Base-by-base conservation (phyloP, 2,888 invertebrate genomes). In the Rhaphigaster nebulosa region DNA sequence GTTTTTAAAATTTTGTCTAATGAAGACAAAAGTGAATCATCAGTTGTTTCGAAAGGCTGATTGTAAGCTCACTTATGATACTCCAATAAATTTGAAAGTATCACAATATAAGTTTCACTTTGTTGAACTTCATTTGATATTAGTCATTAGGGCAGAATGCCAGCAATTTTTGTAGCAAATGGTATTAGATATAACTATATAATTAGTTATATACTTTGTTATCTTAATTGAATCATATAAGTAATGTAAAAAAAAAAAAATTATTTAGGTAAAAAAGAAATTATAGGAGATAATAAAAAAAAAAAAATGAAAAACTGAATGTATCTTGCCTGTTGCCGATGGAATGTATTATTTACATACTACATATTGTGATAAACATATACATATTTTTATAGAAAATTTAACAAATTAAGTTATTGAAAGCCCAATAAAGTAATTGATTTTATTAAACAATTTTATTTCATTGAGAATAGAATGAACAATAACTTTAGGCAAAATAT, bases 301-400 rank as follows among this genome's bases (percentile, higher is more conserved):
- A 54, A 60, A 60, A 88, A 87, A 56, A 54, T 5, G 20, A 34
- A 87, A 54, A 54, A 56, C 34, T 23, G 34, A 88, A 60, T 88
- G 88, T 88, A 88, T 60, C 88, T 88, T 88, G 60, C 88, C 88
- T 88, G 88, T 88, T 88, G 88, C 88, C 26, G 84, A 80, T 45
- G 45, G 12, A 45, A 50, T 84, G 84, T 84, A 88, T 56, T 41
- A 60, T 88, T 88, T 88, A 88, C 60, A 54, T 84, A 45, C 45
- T 84, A 84, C 45, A 56, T 87, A 88, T 88, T 88, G 88, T 88
- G 88, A 88, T 88, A 88, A 65, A 88, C 60, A 88, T 88, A 88
- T 29, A 88, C 88, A 88, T 88, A 88, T 88, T 88, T 88, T 88
- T 88, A 88, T 88, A 88, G 65, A 45, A 88, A 88, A 88, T 65